phyloP scores from a whole-genome alignment of 2,888 invertebrate genomes.

The Hypolimnas misippus region DNA sequence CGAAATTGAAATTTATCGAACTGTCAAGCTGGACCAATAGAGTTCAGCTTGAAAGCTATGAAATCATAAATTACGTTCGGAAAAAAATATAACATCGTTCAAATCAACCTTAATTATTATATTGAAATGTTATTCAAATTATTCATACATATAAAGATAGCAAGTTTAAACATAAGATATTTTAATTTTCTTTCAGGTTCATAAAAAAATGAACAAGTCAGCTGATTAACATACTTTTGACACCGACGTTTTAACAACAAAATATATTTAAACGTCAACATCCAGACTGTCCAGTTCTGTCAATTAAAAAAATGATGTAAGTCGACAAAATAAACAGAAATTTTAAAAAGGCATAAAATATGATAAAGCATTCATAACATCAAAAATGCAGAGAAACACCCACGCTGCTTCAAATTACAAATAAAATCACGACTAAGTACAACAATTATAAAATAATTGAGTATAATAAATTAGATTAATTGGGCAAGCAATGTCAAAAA shows the following conservation, averaged over 20 bases:
- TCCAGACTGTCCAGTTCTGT: neutral
- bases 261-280: neutral
- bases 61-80: constrained; percentile 9
- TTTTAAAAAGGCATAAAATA: neutral
- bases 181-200: neutral
- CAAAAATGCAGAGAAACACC: constrained; percentile 3
- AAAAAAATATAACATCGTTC: neutral
- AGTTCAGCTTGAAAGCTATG: neutral
- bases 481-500: constrained; percentile 39
- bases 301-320: constrained; percentile 10
- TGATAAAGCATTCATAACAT: neutral
- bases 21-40: constrained; percentile 20
- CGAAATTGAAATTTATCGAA: constrained; percentile 27
- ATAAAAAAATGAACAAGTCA: neutral
- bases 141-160: too few relatives aligned
- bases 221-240: constrained; percentile 1
- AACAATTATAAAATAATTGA: neutral
- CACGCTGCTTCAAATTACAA: neutral
- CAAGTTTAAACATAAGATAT: neutral
- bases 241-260: constrained; percentile 1
- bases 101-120: neutral
- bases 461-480: neutral
- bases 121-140: neutral
- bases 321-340: constrained; percentile 7
- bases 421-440: neutral